Evolutionary conservation across 2,113 vertebrate genomes (phyloP), one percentile per base, ranked within the genome.

Genomic region (Lichenostomus cassidix): DNA sequence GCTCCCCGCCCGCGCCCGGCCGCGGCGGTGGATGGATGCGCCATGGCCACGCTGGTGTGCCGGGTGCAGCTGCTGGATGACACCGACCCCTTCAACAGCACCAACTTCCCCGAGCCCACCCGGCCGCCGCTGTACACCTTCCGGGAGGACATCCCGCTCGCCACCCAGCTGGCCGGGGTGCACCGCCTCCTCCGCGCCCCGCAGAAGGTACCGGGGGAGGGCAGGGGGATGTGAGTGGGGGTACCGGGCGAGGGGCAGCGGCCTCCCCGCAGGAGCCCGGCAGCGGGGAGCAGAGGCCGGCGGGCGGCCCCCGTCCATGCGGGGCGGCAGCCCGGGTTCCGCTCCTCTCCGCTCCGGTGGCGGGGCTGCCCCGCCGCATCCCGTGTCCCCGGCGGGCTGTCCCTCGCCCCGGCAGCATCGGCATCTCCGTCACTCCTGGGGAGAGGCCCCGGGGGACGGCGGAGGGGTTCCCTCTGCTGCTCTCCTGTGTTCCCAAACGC

Each of bases 81-180:
- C 97, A 99, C 99, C 69, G 99, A 99, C 98, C 99, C 99, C 83
- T 99, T 99, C 96, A 99, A 99, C 97, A 99, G 99, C 98, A 99
- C 99, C 96, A 99, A 98, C 98, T 99, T 99, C 95, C 99, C 99
- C 14, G 99, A 99, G 97, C 99, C 99, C 94, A 99, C 98, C 95
- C 98, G 99, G 92, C 99, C 99, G 41, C 99, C 99, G 75, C 96
- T 98, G n/a, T 99, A 98, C 98, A 98, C 99, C 46, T 99, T 99
- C 98, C 98, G 98, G 91, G 98, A 98, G 96, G 99, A 99, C 97
- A 98, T 99, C 95, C 98, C 99, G 71, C 98, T 99, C 75, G 98
- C 98, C 90, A 99, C 99, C 92, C 99, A 99, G 97, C 98, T 99
- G 92, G 98, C 99, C 71, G 99, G 98, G 93, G 98, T 99, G 90